Percentiles rank a stretch among this genome's conserved stretches.
phyloP scores from a whole-genome alignment of 1,140 invertebrate genomes.

The Colletes latitarsis region DNA sequence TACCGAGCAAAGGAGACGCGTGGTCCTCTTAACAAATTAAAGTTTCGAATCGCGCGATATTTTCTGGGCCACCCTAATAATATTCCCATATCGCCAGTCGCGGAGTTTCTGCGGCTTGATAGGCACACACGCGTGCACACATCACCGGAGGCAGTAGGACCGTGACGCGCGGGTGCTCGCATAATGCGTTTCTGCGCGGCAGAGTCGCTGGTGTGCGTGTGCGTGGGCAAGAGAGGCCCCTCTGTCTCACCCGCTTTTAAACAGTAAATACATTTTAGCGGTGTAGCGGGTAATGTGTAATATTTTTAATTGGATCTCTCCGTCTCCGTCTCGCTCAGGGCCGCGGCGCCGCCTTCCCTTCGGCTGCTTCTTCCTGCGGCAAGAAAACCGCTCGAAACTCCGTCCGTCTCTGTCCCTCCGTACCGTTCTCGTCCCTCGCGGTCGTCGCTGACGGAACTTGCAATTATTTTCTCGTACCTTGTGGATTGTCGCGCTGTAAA shows the following conservation, averaged over 20 bases:
- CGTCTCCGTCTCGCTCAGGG: conserved; percentile 53
- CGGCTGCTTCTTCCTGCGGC: conserved; percentile 34
- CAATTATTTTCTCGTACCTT: conserved; percentile 73
- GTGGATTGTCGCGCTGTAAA: conserved; percentile 76
- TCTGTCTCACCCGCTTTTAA: conserved; percentile 71
- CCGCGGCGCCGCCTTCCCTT: conserved; percentile 30
- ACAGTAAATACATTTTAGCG: conserved; percentile 79
- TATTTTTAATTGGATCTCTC: conserved; percentile 81
- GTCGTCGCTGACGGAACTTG: conserved; percentile 62
- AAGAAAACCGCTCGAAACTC: conserved; percentile 56
- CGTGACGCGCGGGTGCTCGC: conserved; percentile 15
- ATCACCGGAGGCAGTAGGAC: conserved; percentile 17
- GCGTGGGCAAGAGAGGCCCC: not conserved
- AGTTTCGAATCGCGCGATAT: not conserved
- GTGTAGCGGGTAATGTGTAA: conserved; percentile 78
- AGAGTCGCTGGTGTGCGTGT: not conserved
- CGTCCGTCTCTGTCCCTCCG: conserved; percentile 11
- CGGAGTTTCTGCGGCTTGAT: not conserved
- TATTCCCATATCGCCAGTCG: not conserved
- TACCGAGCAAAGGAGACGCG: no score
- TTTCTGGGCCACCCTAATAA: conserved; percentile 11
- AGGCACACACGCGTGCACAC: not conserved
- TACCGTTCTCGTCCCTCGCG: conserved; percentile 2
- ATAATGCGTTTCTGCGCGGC: conserved; percentile 19
- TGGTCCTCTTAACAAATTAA: not conserved